Evolutionary conservation across 1,140 invertebrate species (phyloP), one percentile per base, ranked within the genome.

Genomic region (Caenorhabditis latens): DNA sequence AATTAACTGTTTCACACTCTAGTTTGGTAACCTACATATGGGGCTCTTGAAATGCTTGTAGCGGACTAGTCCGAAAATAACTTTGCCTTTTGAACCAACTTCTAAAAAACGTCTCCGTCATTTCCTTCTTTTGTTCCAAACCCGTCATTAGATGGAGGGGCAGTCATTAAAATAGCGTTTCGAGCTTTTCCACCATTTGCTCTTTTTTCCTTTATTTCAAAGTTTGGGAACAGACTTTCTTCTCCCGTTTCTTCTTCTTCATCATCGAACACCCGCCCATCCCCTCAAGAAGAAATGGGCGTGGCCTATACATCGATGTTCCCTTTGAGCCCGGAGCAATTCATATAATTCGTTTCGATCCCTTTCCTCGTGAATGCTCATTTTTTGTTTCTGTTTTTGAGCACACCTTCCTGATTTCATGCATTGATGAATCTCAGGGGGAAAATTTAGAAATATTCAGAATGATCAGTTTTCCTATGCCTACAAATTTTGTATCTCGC

Each of bases 351-450:
- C 32, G 32, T 32, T 32, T 32, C 32, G 32, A 2, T 16, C 16
- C 50, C 9, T 14, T 53, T 53, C 50, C 50, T 53, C 50, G 4
- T 11, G 50, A 53, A 14, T 53, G 13, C 50, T 2, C 50, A 53
- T 11, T 11, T 53, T 53, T 53, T 61, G 16, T 21, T 4, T 61
- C 21, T n/a, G 57, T 61, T 61, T 61, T 61, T 24, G 8, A 24
- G 21, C 50, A 61, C 57, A 61, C 21, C n/a, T 61, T 61, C n/a
- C 21, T 61, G 19, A 61, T 16, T 61, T 61, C n/a, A 61, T 61
- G 57, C 57, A 21, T n/a, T 16, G n/a, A 61, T 61, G 57, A 53
- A 11, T 53, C 50, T 11, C 50, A 11, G 16, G 13, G 50, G 16
- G 50, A 53, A 53, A 16, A 53, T 53, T 53, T 53, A 8, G 0